phyloP scores from a whole-genome alignment of 2,797 vertebrate genomes.

The Philypnodon macrostomus region DNA sequence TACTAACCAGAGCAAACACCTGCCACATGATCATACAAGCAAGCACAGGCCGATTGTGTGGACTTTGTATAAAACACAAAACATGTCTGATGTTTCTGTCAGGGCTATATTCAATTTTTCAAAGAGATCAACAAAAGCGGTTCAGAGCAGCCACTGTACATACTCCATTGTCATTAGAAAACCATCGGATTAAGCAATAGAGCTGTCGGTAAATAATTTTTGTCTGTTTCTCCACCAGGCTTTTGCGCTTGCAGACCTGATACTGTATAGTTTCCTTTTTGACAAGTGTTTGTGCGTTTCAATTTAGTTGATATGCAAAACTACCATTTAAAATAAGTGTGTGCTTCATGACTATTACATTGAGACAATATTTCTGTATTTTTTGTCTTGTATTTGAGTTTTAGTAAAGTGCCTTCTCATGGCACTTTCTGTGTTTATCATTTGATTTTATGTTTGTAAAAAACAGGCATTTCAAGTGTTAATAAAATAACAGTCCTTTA shows the following conservation, averaged over 20 bases:
- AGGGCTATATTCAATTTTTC: slow-evolving; percentile 20
- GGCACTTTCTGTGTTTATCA: slow-evolving; percentile 60
- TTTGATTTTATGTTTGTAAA: slow-evolving; percentile 53
- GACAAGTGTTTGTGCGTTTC: slow-evolving; percentile 40
- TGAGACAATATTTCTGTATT: slow-evolving; percentile 23
- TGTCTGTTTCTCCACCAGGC: slow-evolving; percentile 33
- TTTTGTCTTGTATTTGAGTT: slow-evolving; percentile 58
- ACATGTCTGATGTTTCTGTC: no score
- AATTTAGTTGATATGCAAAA: slow-evolving; percentile 30
- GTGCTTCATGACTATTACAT: slow-evolving; percentile 15
- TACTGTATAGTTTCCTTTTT: slow-evolving; percentile 34
- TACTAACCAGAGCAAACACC: slow-evolving; percentile 30
- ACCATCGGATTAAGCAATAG: slow-evolving; percentile 42
- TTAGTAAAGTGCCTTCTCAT: slow-evolving; percentile 64
- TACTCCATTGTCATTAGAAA: slow-evolving; percentile 45
- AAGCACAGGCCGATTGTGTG: slow-evolving; percentile 36
- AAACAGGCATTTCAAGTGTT: slow-evolving; percentile 35
- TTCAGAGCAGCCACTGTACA: slow-evolving; percentile 52
- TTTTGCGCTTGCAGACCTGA: slow-evolving; percentile 41
- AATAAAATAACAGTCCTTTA: slow-evolving; percentile 47
- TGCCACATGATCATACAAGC: slow-evolving; percentile 44
- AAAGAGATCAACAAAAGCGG: slow-evolving; percentile 26
- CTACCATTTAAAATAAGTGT: slow-evolving; percentile 23
- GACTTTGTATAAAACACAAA: slow-evolving; percentile 12
- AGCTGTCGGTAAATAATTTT: slow-evolving; percentile 32